Evolutionary conservation across 2,113 vertebrate genomes (phyloP).

Genomic region (Romanogobio albipinnatus): DNA sequence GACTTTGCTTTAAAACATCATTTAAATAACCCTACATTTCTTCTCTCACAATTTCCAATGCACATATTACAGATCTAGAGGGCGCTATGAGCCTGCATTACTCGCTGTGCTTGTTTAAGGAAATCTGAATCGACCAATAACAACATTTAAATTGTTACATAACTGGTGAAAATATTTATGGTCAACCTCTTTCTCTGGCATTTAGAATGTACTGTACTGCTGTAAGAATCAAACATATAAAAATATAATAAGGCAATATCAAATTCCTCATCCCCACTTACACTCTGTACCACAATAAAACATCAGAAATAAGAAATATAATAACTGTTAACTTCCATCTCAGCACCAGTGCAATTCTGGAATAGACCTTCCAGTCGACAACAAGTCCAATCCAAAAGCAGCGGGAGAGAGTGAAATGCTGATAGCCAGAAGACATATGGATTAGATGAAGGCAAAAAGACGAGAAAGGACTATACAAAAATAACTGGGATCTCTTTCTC

Average conservation of each 20-base stretch:
- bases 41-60: background rate
- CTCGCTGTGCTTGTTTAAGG: background rate
- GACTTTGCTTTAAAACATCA: background rate
- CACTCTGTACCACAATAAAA: constrained; percentile 43
- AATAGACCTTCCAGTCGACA: background rate
- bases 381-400: background rate
- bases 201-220: constrained; percentile 33
- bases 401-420: background rate
- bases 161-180: background rate
- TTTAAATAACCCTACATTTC: background rate
- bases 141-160: background rate
- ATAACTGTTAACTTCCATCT: constrained; percentile 28
- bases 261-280: constrained; percentile 30
- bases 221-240: constrained; percentile 57
- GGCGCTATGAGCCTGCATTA: constrained; percentile 11
- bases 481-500: background rate
- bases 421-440: background rate
- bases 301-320: constrained; percentile 3
- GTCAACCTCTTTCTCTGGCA: constrained; percentile 17
- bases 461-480: background rate
- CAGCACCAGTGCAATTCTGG: background rate
- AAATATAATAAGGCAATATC: constrained; percentile 70
- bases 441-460: constrained; percentile 10
- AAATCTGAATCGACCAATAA: too few species aligned
- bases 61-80: background rate